Base-by-base conservation (phyloP, 2,888 invertebrate species). In the Lucinisca nassula region DNA sequence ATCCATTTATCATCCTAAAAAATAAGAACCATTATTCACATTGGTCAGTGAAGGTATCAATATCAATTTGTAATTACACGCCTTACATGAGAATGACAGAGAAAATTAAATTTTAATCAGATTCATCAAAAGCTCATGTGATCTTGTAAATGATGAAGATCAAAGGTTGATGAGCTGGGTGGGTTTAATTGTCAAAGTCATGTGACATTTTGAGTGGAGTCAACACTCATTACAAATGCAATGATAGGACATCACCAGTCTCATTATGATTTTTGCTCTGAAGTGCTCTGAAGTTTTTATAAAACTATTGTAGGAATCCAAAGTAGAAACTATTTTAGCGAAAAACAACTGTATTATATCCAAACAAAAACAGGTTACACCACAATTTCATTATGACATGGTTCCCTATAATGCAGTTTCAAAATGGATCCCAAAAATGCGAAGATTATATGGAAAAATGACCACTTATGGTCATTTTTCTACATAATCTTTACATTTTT, bases 21-120 rank as follows among this genome's bases (percentile, higher is more conserved):
- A 51, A 21, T 21, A n/a, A 51, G 10, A 51, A 51, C n/a, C n/a
- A n/a, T n/a, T n/a, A n/a, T n/a, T n/a, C 40, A 6, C 6, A 40
- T 6, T 10, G 40, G 40, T 40, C 40, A 10, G 40, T 40, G 6
- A 45, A 45, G 8, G 55, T 61, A 61, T 61, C 61, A 6, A 61
- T 61, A 21, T 61, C 61, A 61, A 30, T 61, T 61, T 61, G 61
- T 30, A 61, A 61, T 61, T 61, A 61, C 30, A 61, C 17, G 61
- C 61, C 27, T 61, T 61, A 61, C 6, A 24, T 61, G 27, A 27
- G 61, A 27, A 6, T 61, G 27, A 61, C 30, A 61, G 61, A 61
- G 61, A 61, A 61, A 61, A 61, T 61, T 61, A 61, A 61, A 61
- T 61, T 61, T 61, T 61, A 61, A 61, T 61, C 61, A 30, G 30